Percentiles rank a stretch among this genome's conserved stretches.
phyloP scores from a whole-genome alignment of 2,113 vertebrate species.

The Catharus bicknelli region DNA sequence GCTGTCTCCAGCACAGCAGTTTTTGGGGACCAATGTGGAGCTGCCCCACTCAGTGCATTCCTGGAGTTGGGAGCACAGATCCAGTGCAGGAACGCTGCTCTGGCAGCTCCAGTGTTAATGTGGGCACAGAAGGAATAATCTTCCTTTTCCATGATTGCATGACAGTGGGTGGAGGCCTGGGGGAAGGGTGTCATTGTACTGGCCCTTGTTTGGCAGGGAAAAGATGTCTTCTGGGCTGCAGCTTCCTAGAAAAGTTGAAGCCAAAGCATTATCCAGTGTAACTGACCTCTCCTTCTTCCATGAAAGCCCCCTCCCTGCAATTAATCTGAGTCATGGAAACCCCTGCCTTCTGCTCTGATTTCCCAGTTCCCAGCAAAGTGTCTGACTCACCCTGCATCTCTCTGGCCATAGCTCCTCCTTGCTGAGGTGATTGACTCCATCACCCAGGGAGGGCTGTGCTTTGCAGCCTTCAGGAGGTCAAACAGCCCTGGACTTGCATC shows the following conservation, averaged over 20 bases:
- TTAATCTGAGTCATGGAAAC: conserved; percentile 8
- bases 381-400: neutral
- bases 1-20: neutral
- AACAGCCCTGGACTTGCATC: neutral
- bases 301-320: neutral
- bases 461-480: neutral
- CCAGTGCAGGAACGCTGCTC: accelerated
- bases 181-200: neutral
- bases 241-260: conserved; percentile 52
- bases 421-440: neutral
- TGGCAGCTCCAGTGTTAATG: neutral
- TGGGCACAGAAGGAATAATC: neutral
- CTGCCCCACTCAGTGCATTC: neutral
- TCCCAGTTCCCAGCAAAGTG: neutral
- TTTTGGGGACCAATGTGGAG: accelerated
- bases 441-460: neutral
- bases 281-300: conserved; percentile 19
- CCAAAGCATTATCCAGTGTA: conserved; percentile 20
- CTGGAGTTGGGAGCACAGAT: neutral
- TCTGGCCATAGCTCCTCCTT: neutral
- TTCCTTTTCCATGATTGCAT: conserved; percentile 3
- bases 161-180: neutral
- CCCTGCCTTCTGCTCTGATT: neutral
- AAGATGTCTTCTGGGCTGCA: conserved; percentile 28
- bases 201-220: conserved; percentile 10